These are phyloP conservation scores for Conus betulinus DNA, from an alignment of 1,140 invertebrate genomes.

Conservation along the genomic window DNA sequence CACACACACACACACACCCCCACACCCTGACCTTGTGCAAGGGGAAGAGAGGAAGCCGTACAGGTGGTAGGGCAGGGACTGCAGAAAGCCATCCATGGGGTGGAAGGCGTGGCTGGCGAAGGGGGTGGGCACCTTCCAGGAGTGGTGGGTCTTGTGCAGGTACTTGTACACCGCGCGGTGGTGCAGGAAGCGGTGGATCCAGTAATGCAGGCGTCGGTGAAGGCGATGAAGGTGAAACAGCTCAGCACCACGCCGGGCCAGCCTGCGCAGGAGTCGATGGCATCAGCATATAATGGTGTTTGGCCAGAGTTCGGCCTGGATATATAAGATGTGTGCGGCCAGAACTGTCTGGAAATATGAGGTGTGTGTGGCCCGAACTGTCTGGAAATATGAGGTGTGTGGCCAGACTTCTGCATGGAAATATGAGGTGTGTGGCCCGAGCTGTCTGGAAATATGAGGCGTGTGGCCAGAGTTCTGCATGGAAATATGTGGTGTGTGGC, in stretches of 20 bases:
- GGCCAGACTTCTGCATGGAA: no score
- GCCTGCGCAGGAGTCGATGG: conserved; percentile 55
- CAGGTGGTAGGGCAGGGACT: conserved; percentile 77
- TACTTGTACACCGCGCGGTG: conserved; percentile 73
- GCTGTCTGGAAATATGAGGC: no score
- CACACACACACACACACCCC: background rate
- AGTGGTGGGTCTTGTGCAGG: conserved; percentile 78
- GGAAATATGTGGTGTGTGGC: no score
- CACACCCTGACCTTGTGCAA: conserved; percentile 73
- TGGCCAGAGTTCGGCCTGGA: no score
- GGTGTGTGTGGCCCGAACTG: no score
- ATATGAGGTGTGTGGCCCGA: no score
- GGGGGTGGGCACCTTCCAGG: conserved; percentile 77
- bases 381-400: no score
- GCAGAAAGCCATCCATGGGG: conserved; percentile 78
- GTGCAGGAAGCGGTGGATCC: conserved; percentile 78
- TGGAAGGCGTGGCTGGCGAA: conserved; percentile 79
- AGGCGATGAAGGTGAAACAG: conserved; percentile 75
- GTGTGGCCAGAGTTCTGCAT: no score
- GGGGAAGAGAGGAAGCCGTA: conserved; percentile 78
- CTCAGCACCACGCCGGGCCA: conserved; percentile 63
- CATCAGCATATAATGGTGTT: background rate
- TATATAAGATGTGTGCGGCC: no score
- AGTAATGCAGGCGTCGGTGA: conserved; percentile 79
- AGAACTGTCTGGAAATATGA: no score